Conservation (phyloP, 2,113 vertebrate genomes). For the Leptodactylus fuscus region DNA sequence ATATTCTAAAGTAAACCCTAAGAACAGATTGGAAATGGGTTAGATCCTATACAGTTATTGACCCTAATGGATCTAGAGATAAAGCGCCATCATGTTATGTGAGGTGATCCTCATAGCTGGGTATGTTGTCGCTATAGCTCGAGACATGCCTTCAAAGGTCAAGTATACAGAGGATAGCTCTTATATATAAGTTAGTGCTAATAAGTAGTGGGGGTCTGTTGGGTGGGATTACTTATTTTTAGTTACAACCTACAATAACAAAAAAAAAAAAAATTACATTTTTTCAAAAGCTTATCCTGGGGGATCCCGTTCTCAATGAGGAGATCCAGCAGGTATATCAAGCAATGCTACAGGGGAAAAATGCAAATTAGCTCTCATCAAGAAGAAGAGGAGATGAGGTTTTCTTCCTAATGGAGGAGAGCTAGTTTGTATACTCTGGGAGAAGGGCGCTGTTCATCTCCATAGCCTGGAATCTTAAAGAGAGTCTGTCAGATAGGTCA, state of each 20-base stretch:
- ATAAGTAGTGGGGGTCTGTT: background rate
- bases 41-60: background rate
- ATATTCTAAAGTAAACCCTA: constrained; percentile 8
- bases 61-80: background rate
- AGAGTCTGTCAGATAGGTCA: too few species aligned
- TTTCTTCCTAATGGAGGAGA: too few species aligned
- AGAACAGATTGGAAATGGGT: constrained; percentile 7
- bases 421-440: too few species aligned
- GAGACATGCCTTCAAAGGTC: background rate
- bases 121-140: background rate
- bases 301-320: too few species aligned
- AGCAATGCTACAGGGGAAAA: too few species aligned
- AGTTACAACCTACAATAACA: background rate
- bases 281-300: too few species aligned
- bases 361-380: too few species aligned
- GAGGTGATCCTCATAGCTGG: background rate
- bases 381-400: too few species aligned
- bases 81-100: background rate
- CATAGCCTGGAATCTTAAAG: too few species aligned
- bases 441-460: too few species aligned
- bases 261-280: too few species aligned
- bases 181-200: background rate
- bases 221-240: background rate
- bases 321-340: too few species aligned
- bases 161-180: background rate